These are phyloP conservation scores for Yasuhikotakia modesta DNA, from an alignment of 2,797 vertebrate species.

Conservation along the genomic window DNA sequence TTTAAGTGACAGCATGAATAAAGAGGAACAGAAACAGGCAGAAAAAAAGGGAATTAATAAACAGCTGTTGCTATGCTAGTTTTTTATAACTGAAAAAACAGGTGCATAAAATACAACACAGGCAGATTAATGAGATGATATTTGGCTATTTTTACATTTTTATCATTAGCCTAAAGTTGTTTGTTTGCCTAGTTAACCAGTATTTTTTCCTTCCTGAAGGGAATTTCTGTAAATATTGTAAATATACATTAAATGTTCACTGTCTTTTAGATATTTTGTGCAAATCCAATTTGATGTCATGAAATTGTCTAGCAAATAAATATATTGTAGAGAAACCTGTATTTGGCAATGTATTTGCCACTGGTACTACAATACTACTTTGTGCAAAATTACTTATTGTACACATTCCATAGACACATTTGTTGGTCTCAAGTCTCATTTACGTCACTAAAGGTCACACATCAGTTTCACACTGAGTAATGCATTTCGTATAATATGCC, in stretches of 20 bases:
- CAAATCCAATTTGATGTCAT: no score
- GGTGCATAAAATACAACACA: not conserved
- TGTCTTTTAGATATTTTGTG: no score
- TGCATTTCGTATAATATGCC: not conserved
- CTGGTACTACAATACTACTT: not conserved
- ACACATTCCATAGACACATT: not conserved
- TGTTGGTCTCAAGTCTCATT: not conserved
- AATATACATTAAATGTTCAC: no score
- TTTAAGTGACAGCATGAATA: conserved; percentile 5
- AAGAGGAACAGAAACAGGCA: conserved; percentile 32
- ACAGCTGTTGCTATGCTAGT: not conserved
- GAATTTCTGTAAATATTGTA: not conserved
- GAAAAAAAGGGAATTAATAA: conserved; percentile 4
- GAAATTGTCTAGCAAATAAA: no score
- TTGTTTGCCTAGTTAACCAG: not conserved
- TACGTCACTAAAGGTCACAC: not conserved
- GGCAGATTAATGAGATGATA: not conserved
- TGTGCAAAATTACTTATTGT: no score
- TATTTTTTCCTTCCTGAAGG: not conserved
- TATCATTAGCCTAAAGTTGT: not conserved
- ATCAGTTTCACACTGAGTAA: not conserved
- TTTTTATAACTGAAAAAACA: not conserved
- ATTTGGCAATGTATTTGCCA: not conserved
- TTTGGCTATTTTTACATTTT: not conserved
- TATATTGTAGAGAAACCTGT: not conserved